Conservation (phyloP, 1,140 invertebrate species). For the Platyura marginata region DNA sequence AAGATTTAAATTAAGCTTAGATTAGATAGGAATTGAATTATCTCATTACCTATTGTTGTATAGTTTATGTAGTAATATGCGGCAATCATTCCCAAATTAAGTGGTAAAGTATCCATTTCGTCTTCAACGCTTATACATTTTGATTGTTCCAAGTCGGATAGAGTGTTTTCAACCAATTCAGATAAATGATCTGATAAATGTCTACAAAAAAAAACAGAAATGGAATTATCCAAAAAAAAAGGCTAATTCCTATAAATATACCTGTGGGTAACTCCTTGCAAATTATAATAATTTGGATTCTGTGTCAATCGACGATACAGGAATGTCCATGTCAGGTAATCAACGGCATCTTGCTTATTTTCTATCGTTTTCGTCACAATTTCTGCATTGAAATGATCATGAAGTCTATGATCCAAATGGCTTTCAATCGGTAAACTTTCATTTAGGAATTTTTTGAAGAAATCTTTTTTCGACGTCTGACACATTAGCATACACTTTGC, state of each 20-base stretch:
- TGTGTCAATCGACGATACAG: constrained; percentile 91
- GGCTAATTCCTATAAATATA: constrained; percentile 5
- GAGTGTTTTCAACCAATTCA: constrained; percentile 91
- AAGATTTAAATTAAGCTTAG: constrained; percentile 5
- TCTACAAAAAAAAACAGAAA: constrained; percentile 18
- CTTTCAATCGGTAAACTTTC: constrained; percentile 97
- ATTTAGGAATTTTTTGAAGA: constrained; percentile 97
- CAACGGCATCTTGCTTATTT: constrained; percentile 99
- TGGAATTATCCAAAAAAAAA: too few relatives aligned
- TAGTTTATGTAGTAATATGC: constrained; percentile 99
- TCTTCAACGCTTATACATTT: constrained; percentile 98
- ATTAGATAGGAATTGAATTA: background rate
- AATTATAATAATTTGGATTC: constrained; percentile 99
- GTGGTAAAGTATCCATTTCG: constrained; percentile 87
- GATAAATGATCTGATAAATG: constrained; percentile 97
- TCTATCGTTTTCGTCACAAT: constrained; percentile 99
- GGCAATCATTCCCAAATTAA: constrained; percentile 99
- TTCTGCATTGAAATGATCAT: constrained; percentile 99
- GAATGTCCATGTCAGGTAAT: constrained; percentile 99
- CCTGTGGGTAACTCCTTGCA: constrained; percentile 90
- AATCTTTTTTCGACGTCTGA: constrained; percentile 94
- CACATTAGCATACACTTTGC: constrained; percentile 95
- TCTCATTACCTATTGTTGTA: constrained; percentile 71
- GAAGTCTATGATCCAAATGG: constrained; percentile 89
- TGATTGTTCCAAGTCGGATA: constrained; percentile 89